A percentile compares a stretch with the other conserved stretches of the same genome.
phyloP scores from a whole-genome alignment of 2,113 vertebrate genomes.

The Mirza zaza region DNA sequence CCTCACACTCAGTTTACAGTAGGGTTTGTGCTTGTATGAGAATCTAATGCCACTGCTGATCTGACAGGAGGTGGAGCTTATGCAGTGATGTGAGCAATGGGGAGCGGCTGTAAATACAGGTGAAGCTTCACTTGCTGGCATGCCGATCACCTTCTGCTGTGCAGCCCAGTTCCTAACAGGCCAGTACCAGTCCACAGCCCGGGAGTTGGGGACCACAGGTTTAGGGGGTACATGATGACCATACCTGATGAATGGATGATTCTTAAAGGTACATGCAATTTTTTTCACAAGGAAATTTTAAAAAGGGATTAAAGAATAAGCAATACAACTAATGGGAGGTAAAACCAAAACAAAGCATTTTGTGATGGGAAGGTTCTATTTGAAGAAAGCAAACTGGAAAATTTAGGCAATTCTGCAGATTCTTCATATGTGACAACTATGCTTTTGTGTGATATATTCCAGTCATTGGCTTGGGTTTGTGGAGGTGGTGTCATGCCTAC shows the following conservation, averaged over 20 bases:
- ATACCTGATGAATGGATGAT: neutral
- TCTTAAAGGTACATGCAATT: neutral
- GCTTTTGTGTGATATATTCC: neutral
- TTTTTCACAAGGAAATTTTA: neutral
- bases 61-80: too few species aligned
- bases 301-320: neutral
- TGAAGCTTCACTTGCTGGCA: too few species aligned
- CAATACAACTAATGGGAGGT: neutral
- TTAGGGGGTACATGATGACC: too few species aligned
- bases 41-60: too few species aligned
- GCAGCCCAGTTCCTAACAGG: too few species aligned
- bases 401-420: accelerated
- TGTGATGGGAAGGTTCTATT: neutral
- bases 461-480: neutral
- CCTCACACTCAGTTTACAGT: too few species aligned
- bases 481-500: accelerated
- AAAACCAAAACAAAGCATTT: neutral
- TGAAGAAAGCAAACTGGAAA: neutral
- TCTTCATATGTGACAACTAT: accelerated
- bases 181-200: too few species aligned
- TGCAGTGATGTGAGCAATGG: too few species aligned
- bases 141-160: too few species aligned
- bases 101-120: too few species aligned
- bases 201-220: too few species aligned
- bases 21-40: too few species aligned